phyloP scores from a whole-genome alignment of 2,888 invertebrate species.

The Bhutanitis thaidina region DNA sequence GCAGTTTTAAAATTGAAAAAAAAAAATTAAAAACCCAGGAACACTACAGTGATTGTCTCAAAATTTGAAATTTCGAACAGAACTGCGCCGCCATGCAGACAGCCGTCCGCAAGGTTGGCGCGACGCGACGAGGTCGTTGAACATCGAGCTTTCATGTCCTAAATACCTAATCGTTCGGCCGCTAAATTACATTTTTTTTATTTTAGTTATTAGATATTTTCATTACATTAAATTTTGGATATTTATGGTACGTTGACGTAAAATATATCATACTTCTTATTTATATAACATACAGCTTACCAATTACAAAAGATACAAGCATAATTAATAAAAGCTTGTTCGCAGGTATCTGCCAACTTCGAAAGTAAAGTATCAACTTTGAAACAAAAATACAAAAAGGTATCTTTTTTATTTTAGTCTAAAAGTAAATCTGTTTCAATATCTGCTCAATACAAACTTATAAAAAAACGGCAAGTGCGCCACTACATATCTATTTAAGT shows the following conservation, averaged over 20 bases:
- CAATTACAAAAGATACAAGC: too few relatives aligned
- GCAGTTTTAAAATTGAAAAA: conserved; percentile 2
- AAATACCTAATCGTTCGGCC: conserved; percentile 58
- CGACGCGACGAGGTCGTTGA: conserved; percentile 68
- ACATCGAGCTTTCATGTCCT: conserved; percentile 66
- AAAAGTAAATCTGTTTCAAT: too few relatives aligned
- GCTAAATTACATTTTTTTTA: conserved; percentile 27
- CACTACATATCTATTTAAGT: too few relatives aligned
- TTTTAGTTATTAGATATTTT: conserved; percentile 14
- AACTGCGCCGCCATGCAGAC: conserved; percentile 37
- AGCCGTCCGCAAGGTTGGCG: conserved; percentile 56
- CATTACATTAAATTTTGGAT: background rate
- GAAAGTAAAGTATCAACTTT: too few relatives aligned
- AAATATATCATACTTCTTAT: background rate
- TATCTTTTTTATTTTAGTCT: too few relatives aligned
- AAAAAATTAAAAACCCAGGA: conserved; percentile 15
- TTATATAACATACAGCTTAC: too few relatives aligned
- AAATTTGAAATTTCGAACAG: conserved; percentile 42
- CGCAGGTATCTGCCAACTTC: too few relatives aligned
- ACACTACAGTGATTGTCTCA: conserved; percentile 23
- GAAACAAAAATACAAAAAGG: too few relatives aligned
- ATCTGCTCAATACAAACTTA: too few relatives aligned
- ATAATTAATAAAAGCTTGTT: too few relatives aligned
- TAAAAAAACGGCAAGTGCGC: too few relatives aligned
- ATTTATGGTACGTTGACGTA: conserved; percentile 4